A percentile compares a stretch with the other conserved stretches of the same genome.
These are phyloP conservation scores for Sula dactylatra DNA, from an alignment of 2,113 vertebrate species.

Conservation along the genomic window DNA sequence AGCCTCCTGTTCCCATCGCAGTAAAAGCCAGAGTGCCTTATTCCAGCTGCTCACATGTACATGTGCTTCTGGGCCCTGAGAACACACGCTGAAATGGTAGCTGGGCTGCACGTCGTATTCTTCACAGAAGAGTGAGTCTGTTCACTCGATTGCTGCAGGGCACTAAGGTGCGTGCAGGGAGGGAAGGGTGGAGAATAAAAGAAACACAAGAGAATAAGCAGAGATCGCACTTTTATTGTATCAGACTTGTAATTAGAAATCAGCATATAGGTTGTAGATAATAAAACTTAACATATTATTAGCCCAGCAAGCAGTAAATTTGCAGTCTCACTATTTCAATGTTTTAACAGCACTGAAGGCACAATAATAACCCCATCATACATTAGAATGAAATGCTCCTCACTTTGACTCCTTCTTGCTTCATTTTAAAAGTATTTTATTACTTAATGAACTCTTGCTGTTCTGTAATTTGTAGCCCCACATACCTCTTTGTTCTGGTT, in stretches of 20 bases:
- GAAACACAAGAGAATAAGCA: not conserved
- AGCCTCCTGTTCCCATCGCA: not conserved
- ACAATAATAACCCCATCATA: not conserved
- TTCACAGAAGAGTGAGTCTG: not conserved
- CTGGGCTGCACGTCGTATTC: not conserved
- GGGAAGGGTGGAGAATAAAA: not conserved
- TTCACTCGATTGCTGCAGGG: accelerated
- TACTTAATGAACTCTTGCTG: conserved; percentile 23
- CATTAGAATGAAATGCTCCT: not conserved
- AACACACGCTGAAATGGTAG: accelerated
- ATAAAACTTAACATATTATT: not conserved
- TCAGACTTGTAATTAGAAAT: not conserved
- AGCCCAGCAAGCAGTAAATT: not conserved
- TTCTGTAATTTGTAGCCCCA: conserved; percentile 3
- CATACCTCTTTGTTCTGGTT: not conserved
- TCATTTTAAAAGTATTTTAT: not conserved
- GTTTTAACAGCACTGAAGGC: not conserved
- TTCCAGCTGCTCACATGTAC: not conserved
- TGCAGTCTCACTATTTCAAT: not conserved
- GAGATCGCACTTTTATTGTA: not conserved
- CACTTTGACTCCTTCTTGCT: not conserved
- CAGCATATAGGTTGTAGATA: not conserved
- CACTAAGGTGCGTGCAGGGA: not conserved
- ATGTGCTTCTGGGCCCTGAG: not conserved
- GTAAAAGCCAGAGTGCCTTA: not conserved